Base-by-base conservation (phyloP, 2,888 invertebrate genomes). In the Coelogynopora nodosa region DNA sequence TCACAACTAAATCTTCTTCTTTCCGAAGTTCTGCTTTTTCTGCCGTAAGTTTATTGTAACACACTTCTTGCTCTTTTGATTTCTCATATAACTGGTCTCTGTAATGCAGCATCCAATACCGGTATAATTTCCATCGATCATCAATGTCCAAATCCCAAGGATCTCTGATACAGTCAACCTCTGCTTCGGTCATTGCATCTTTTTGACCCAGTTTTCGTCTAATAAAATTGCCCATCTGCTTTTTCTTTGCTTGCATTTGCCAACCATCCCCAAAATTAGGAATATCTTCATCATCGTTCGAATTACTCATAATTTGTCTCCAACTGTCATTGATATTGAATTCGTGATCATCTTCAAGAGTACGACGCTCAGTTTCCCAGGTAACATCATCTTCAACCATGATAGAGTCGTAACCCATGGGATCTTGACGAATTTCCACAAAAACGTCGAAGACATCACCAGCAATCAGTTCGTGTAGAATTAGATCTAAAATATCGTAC, bases 101-200 rank as follows among this genome's bases (percentile, higher is more conserved):
- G 85, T 89, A 89, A 74, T 86, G 10, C 0, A 88, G 30, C 2
- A 91, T 88, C 93, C 93, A 93, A 82, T 88, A 88, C 18, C 90
- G 89, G 88, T 93, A 93, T 30, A 93, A 88, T 27, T 90, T 90
- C 93, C 93, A 93, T 87, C 93, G 91, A 0, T 91, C 89, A 1
- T 88, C n/a, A 30, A 90, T 88, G 29, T 88, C 83, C 27, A 91
- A 87, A 67, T 88, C 88, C 89, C 91, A 89, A 1, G 90, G 89
- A 89, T 89, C 89, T 5, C 29, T 0, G 5, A 90, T 86, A 0
- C 67, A 18, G 0, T 85, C 67, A 23, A 88, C 89, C 86, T 90
- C 90, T 0, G 88, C 88, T 28, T 89, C 88, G n/a, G 30, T 87
- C 90, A 91, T 89, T 13, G 84, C 86, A 23, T 89, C 89, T 2